Percentiles rank a stretch among this genome's conserved stretches.
phyloP scores from a whole-genome alignment of 2,113 vertebrate species.

The Hystrix brachyura region DNA sequence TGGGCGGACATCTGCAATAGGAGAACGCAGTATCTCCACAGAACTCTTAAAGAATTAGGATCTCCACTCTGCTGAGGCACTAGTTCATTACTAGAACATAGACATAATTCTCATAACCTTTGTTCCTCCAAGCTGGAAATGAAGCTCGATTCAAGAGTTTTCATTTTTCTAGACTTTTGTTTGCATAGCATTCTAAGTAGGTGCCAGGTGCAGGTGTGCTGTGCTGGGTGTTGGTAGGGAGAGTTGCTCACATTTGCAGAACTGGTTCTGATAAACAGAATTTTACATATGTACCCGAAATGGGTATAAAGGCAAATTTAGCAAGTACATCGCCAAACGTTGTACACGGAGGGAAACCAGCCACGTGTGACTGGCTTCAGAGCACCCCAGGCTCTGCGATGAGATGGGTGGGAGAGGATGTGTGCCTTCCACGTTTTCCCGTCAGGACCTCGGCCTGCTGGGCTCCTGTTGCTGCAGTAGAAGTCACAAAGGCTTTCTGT shows the following conservation, averaged over 20 bases:
- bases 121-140: neutral
- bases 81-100: neutral
- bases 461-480: neutral
- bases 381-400: too few species aligned
- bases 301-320: neutral
- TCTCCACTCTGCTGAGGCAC: neutral
- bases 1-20: neutral
- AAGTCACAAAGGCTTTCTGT: neutral
- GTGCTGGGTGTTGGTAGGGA: neutral
- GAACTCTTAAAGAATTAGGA: neutral
- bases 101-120: neutral
- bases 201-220: neutral
- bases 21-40: neutral
- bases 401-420: fast-evolving
- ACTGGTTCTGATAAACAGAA: neutral
- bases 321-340: neutral
- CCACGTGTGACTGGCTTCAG: neutral
- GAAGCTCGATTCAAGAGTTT: neutral
- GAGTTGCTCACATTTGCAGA: neutral
- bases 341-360: neutral
- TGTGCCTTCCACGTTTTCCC: too few species aligned
- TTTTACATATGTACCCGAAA: neutral
- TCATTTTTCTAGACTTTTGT: neutral
- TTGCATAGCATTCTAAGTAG: neutral
- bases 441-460: neutral